Conservation (phyloP, 2,113 vertebrate species). For the Macrotis lagotis region DNA sequence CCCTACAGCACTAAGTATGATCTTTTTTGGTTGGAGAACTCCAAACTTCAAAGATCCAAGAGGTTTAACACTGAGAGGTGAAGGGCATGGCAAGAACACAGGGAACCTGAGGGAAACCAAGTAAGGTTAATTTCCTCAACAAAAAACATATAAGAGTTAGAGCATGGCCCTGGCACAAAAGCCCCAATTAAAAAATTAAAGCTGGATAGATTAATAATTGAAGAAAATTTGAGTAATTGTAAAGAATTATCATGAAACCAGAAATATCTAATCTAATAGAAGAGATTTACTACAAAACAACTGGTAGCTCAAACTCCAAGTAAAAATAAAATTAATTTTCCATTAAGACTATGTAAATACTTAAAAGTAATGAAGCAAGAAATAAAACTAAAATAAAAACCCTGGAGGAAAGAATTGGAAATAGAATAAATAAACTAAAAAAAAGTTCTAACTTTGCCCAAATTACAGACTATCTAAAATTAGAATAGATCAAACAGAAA, state of each 20-base stretch:
- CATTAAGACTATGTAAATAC: background rate
- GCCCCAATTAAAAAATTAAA: background rate
- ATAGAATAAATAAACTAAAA: background rate
- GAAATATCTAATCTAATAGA: background rate
- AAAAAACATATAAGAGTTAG: background rate
- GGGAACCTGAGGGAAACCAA: background rate
- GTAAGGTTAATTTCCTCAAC: background rate
- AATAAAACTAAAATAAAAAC: background rate
- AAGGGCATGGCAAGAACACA: background rate
- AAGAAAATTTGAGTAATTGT: background rate
- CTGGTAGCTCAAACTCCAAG: background rate
- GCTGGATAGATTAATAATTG: background rate
- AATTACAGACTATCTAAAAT: background rate
- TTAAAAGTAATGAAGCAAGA: background rate
- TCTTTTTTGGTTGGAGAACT: too few species aligned
- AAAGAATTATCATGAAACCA: background rate
- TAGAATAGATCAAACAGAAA: background rate
- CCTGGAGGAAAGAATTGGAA: background rate
- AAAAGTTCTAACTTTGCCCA: background rate
- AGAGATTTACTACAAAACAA: background rate
- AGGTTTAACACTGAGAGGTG: background rate
- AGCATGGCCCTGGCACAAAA: background rate
- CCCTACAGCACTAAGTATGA: too few species aligned
- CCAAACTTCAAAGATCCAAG: background rate
- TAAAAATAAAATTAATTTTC: background rate